These are phyloP conservation scores for Platichthys stellatus DNA, from an alignment of 2,113 vertebrate species.

Conservation along the genomic window DNA sequence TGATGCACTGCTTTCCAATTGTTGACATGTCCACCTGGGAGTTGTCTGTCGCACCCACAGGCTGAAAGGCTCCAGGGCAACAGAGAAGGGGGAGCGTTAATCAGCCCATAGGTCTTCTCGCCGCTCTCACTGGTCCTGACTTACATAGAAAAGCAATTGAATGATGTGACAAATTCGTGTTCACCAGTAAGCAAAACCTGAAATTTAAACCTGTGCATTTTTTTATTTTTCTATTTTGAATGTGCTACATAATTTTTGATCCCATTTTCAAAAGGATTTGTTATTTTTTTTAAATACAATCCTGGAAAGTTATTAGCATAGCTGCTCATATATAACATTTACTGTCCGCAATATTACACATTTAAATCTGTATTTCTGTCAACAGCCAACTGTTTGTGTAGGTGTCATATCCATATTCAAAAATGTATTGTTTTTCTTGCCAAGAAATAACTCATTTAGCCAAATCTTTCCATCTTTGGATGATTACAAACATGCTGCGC, in stretches of 20 bases:
- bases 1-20: constrained; percentile 9
- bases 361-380: too few relatives aligned
- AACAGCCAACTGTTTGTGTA: too few relatives aligned
- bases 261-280: too few relatives aligned
- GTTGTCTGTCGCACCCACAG: not conserved
- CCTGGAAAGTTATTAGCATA: not conserved
- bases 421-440: too few relatives aligned
- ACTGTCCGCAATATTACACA: too few relatives aligned
- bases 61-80: constrained; percentile 23
- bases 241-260: not conserved
- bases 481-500: too few relatives aligned
- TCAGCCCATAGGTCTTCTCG: constrained; percentile 28
- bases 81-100: constrained; percentile 4
- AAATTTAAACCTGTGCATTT: not conserved
- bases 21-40: constrained; percentile 24
- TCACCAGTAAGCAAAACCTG: not conserved
- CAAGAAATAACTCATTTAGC: too few relatives aligned
- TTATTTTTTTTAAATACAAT: too few relatives aligned
- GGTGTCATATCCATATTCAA: too few relatives aligned
- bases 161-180: constrained; percentile 2
- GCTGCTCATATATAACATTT: too few relatives aligned
- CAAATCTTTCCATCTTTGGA: too few relatives aligned
- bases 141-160: constrained; percentile 21
- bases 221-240: not conserved
- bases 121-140: constrained; percentile 3